Evolutionary conservation across 1,140 invertebrate species (phyloP), one percentile per base, ranked within the genome.

Genomic region (Papilio glaucus): DNA sequence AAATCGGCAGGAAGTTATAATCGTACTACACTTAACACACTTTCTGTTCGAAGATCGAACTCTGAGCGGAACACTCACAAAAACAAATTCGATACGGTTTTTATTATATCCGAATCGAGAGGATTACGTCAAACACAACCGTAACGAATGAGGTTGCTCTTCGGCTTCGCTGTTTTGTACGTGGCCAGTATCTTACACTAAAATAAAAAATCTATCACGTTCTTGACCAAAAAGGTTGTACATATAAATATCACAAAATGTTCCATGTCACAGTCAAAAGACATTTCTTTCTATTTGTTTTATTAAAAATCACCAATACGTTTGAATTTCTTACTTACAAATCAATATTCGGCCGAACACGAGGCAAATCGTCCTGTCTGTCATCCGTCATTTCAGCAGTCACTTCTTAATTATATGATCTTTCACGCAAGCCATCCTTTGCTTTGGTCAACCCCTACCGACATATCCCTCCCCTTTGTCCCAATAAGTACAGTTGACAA

Each of bases 61-160:
- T 63, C 29, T 37, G 61, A 63, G 18, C 61, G 33, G 29, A 63
- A 37, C 61, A 63, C 61, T 63, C 61, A 63, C 33, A 38, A 63
- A 63, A 63, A 63, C 61, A 63, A 63, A 63, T 63, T 38, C 33
- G 61, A 63, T 38, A 63, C 61, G 33, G 61, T 37, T 33, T 63
- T 63, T 63, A 63, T 63, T 63, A 63, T 38, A 38, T 63, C 29
- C 61, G 26, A 63, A 63, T 63, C 33, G 61, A 63, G 61, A 38
- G 29, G 61, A 63, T 63, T 63, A 63, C 61, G 61, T 63, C 61
- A 63, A 63, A 63, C 26, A 21, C 49, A 57, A 24, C 18, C 49
- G 49, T 57, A 12, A 57, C 49, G 49, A 57, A 57, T 57, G 49
- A 57, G 49, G 49, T 57, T 57, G 49, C 49, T 57, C 21, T 57